Base-by-base conservation (phyloP, 2,113 vertebrate species). In the Calyptommatus sinebrachiatus region DNA sequence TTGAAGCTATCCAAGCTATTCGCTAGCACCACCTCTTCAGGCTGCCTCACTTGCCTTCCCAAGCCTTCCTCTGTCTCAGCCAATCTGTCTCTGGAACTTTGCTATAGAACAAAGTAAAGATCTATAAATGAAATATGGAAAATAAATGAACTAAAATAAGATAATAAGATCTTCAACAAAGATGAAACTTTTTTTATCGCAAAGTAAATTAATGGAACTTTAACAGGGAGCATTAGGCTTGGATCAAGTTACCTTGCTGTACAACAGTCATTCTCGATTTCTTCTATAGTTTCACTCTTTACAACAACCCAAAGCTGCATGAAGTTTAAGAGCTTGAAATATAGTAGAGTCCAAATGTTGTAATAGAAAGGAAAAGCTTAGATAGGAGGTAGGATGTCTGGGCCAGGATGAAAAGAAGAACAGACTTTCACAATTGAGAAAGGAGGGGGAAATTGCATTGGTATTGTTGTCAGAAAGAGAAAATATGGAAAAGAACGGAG, bases 281-380 rank as follows among this genome's bases (percentile, higher is more conserved):
- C 26, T 35, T 61, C 53, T 22, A 46, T 7, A 62, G 70, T 31
- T 29, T 71, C 50, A 53, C 31, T 41, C 29, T 5, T 21, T 26
- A 16, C 35, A 45, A 20, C 4, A 45, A 22, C 92, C 83, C 77
- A 77, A 85, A 89, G 92, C 86, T 88, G 80, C 88, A 84, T 92
- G 93, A 95, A 94, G 91, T 93, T 91, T 89, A 89, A 91, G 92
- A 89, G 87, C 87, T 90, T 89, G 90, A 95, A 94, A 93, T 94
- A 91, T 88, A 91, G 93, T 90, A 92, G 90, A 90, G 84, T 91
- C 83, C 85, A 87, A 90, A 85, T 71, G 81, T 91, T 90, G 90
- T 90, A 94, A 94, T 85, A 93, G 91, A 95, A 94, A 92, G 92
- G 87, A 92, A 93, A 94, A 93, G 92, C 91, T 88, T 90, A 93